Evolutionary conservation across 1,140 invertebrate genomes (phyloP).

Genomic region (Phenacoccus solenopsis): DNA sequence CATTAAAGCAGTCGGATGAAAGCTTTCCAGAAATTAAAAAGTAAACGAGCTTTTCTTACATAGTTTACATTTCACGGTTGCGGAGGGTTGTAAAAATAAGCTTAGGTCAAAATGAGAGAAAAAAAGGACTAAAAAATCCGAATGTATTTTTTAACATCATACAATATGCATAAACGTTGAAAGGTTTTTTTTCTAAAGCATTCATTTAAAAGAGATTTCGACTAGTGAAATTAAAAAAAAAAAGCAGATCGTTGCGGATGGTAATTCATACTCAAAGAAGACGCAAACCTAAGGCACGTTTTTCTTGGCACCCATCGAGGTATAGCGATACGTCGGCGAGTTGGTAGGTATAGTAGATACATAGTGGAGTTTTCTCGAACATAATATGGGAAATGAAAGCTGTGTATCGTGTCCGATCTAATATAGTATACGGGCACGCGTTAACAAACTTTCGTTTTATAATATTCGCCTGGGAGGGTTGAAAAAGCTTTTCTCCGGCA

Average conservation of each 20-base stretch:
- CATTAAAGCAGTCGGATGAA: slow-evolving; percentile 1
- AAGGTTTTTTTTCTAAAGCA: background rate
- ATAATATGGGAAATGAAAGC: no score
- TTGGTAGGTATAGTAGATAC: no score
- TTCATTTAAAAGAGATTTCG: background rate
- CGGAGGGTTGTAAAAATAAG: slow-evolving; percentile 1
- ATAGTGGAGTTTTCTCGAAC: no score
- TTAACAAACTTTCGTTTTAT: no score
- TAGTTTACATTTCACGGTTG: background rate
- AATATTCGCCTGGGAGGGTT: background rate
- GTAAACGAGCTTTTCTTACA: background rate
- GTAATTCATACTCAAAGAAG: no score
- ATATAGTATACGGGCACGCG: no score
- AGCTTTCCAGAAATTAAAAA: background rate
- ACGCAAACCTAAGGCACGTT: no score
- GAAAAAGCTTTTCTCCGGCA: no score
- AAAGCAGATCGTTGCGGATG: no score
- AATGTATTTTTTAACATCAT: slow-evolving; percentile 3
- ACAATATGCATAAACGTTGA: slow-evolving; percentile 2
- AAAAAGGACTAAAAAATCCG: background rate
- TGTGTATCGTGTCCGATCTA: no score
- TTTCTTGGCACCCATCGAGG: no score
- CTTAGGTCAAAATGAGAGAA: background rate
- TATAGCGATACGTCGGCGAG: no score
- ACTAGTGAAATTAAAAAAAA: background rate